phyloP scores from a whole-genome alignment of 1,140 invertebrate species.

The Drosophila pallidifrons region DNA sequence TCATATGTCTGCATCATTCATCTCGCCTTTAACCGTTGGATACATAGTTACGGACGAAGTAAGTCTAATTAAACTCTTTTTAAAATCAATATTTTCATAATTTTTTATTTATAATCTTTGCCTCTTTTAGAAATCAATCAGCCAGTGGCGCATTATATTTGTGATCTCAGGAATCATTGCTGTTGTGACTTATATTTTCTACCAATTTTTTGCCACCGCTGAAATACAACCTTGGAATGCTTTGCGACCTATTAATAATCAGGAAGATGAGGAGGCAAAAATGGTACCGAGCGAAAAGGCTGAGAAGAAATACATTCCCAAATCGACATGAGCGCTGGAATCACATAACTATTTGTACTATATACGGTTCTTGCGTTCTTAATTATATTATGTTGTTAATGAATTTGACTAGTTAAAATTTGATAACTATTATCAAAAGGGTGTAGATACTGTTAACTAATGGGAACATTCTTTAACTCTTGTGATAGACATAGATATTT shows the following conservation, averaged over 20 bases:
- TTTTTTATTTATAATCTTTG: constrained; percentile 1
- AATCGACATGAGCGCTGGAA: constrained; percentile 11
- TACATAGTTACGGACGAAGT: constrained; percentile 86
- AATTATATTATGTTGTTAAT: constrained; percentile 13
- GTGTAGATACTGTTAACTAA: constrained; percentile 7
- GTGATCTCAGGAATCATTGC: constrained; percentile 88
- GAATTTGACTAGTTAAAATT: neutral
- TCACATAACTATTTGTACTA: constrained; percentile 2
- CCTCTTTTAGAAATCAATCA: constrained; percentile 84
- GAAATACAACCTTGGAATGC: constrained; percentile 89
- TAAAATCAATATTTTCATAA: neutral
- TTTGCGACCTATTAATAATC: neutral
- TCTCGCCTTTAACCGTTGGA: constrained; percentile 88
- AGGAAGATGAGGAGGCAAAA: constrained; percentile 9
- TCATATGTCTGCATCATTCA: constrained; percentile 90
- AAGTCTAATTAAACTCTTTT: constrained; percentile 18
- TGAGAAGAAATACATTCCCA: constrained; percentile 18
- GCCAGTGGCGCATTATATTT: constrained; percentile 91
- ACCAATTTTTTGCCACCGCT: constrained; percentile 89
- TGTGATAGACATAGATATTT: neutral
- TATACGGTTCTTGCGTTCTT: constrained; percentile 3
- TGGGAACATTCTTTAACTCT: constrained; percentile 8
- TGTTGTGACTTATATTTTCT: constrained; percentile 89
- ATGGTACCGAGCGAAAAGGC: constrained; percentile 32
- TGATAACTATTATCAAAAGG: constrained; percentile 4